Conservation (phyloP, 2,888 invertebrate species). For the Elgonia sp. region DNA sequence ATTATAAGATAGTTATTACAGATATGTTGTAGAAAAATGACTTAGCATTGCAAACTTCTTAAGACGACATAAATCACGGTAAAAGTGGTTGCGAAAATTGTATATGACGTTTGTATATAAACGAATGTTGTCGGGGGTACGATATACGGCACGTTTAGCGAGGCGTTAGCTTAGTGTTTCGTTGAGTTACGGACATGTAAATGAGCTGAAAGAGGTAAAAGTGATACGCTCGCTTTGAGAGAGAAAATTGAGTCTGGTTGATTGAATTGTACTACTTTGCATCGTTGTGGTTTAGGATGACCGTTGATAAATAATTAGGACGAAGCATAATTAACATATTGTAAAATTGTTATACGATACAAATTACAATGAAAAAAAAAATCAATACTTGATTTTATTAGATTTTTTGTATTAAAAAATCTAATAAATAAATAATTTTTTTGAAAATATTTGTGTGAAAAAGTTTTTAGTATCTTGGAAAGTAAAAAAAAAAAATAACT, state of each 20-base stretch:
- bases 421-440: too few species aligned
- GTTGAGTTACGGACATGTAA: conserved; percentile 47
- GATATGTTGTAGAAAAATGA: not conserved
- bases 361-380: too few species aligned
- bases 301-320: not conserved
- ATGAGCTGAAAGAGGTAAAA: conserved; percentile 58
- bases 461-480: too few species aligned
- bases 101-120: conserved; percentile 12
- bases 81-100: conserved; percentile 48
- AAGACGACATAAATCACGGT: conserved; percentile 9
- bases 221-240: conserved; percentile 54
- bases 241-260: conserved; percentile 48
- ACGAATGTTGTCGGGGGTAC: not conserved
- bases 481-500: too few species aligned
- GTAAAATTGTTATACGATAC: too few species aligned
- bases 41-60: conserved; percentile 18
- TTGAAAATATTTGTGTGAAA: too few species aligned
- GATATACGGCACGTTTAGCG: conserved; percentile 45
- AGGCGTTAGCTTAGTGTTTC: conserved; percentile 37
- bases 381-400: too few species aligned
- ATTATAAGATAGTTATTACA: too few species aligned
- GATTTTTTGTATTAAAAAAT: too few species aligned
- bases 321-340: too few species aligned
- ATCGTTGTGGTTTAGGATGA: not conserved
- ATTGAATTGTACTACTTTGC: conserved; percentile 53